phyloP scores from a whole-genome alignment of 2,113 vertebrate genomes.

The Tor tambroides region DNA sequence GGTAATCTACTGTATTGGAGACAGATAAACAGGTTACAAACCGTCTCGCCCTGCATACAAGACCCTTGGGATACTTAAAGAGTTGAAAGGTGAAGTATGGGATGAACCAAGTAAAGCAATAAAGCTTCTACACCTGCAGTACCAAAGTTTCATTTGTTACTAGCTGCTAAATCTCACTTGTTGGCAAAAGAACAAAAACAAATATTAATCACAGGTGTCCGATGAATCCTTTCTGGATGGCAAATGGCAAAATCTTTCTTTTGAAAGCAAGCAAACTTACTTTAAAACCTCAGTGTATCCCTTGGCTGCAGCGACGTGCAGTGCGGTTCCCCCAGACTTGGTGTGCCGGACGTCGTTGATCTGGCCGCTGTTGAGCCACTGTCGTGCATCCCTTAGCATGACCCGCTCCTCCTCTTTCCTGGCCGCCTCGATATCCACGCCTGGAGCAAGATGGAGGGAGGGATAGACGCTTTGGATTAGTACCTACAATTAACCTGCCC shows the following conservation, averaged over 20 bases:
- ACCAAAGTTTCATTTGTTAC: neutral
- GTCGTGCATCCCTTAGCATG: conserved; percentile 96
- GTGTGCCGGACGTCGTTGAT: conserved; percentile 91
- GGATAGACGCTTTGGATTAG: conserved; percentile 45
- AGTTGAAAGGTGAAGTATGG: neutral
- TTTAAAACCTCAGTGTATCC: conserved; percentile 99
- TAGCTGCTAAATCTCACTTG: conserved; percentile 4
- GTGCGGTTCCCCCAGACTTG: conserved; percentile 96
- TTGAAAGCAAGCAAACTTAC: conserved; percentile 76
- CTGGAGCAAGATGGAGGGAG: conserved; percentile 65
- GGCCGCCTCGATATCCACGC: conserved; percentile 95
- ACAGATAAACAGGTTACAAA: conserved; percentile 12
- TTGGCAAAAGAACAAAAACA: neutral
- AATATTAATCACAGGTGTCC: neutral
- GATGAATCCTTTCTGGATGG: neutral
- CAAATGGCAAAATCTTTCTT: neutral
- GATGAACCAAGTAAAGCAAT: neutral
- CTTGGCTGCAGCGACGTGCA: conserved; percentile 97
- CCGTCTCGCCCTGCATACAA: neutral
- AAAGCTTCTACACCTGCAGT: neutral
- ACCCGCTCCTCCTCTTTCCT: conserved; percentile 96
- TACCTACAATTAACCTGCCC: neutral
- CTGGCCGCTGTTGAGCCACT: conserved; percentile 97
- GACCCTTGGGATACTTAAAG: neutral
- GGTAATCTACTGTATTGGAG: conserved; percentile 20